Evolutionary conservation across 2,888 invertebrate genomes (phyloP).

Genomic region (Mythimna lalbum): DNA sequence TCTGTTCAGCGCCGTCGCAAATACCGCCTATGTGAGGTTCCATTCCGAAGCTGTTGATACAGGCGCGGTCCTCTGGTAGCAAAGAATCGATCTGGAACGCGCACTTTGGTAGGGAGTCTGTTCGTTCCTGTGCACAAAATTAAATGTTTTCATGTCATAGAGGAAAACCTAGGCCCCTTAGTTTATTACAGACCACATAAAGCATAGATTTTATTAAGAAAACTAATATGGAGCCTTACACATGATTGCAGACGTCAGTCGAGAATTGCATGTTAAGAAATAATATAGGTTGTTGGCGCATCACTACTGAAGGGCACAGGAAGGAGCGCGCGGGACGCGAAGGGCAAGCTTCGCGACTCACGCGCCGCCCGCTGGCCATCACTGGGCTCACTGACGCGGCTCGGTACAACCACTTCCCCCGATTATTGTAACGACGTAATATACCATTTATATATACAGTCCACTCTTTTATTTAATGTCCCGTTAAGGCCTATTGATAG

Average conservation of each 20-base stretch:
- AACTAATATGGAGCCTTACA: neutral
- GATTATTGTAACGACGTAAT: too few species aligned
- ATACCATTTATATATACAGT: too few species aligned
- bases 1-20: constrained; percentile 87
- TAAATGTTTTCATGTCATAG: neutral
- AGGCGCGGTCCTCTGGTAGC: constrained; percentile 84
- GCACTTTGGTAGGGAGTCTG: constrained; percentile 82
- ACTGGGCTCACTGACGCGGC: too few species aligned
- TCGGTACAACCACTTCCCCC: too few species aligned
- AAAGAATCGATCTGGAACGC: constrained; percentile 87
- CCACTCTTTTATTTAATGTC: too few species aligned
- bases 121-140: constrained; percentile 77
- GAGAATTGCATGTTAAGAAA: too few species aligned
- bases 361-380: too few species aligned
- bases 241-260: neutral
- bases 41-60: constrained; percentile 83
- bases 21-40: constrained; percentile 75
- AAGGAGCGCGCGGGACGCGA: too few species aligned
- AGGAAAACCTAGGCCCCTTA: neutral
- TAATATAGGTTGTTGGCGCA: too few species aligned
- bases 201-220: neutral
- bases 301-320: too few species aligned
- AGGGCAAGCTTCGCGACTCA: too few species aligned
- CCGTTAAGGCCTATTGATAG: too few species aligned
- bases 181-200: neutral